Conservation (phyloP, 2,113 vertebrate genomes). For the Promerops cafer region DNA sequence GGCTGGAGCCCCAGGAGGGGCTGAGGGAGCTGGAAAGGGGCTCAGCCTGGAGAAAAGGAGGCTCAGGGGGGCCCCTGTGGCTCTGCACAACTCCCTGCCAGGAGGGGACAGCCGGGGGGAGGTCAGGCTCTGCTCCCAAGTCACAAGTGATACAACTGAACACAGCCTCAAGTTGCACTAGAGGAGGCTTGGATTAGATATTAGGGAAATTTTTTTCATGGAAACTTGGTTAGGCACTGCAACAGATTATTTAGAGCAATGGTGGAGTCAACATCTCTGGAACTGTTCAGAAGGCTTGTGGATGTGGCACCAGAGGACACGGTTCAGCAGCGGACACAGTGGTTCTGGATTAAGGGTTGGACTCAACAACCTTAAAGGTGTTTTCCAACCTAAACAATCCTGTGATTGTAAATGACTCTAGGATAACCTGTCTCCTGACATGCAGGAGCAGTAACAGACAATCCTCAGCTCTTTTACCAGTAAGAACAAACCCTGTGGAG, state of each 20-base stretch:
- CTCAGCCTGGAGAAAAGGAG: neutral
- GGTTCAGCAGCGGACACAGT: neutral
- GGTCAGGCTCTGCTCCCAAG: fast-evolving
- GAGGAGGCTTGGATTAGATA: neutral
- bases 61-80: neutral
- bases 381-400: neutral
- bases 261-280: neutral
- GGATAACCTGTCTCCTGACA: neutral
- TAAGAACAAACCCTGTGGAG: neutral
- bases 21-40: neutral
- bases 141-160: neutral
- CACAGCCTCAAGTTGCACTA: neutral
- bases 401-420: neutral
- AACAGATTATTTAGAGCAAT: neutral
- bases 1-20: neutral
- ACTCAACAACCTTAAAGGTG: neutral
- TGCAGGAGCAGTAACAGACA: neutral
- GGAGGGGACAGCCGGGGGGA: fast-evolving
- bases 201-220: fast-evolving
- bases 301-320: neutral
- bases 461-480: neutral
- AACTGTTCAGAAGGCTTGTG: neutral
- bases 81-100: neutral
- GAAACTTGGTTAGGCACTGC: neutral
- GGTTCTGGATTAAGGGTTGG: neutral